Evolutionary conservation across 2,113 vertebrate species (phyloP), one percentile per base, ranked within the genome.

Genomic region (Phoenicopterus ruber): DNA sequence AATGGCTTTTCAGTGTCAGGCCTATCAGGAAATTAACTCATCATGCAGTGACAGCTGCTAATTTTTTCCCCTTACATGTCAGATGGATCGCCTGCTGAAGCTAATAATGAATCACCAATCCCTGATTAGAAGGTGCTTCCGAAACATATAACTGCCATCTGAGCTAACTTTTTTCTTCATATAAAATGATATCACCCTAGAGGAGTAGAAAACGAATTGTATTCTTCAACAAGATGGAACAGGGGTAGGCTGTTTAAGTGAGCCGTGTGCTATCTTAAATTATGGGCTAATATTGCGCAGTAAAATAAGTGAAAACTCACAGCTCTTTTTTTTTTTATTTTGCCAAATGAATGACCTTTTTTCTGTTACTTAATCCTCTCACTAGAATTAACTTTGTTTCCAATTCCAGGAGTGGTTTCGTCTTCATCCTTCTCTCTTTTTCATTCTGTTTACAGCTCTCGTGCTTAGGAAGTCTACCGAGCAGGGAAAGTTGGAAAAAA

Each of bases 21-120:
- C 98, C 99, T 99, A 98, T 99, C 99, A 99, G 99, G 99, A 99
- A 99, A 99, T 99, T 98, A 99, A 99, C 99, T 99, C 99, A 98
- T 99, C 99, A 99, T 81, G 97, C 98, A 90, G 98, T 99, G 99
- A 99, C 99, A 99, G 99, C 99, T 99, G 99, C 99, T 99, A 99
- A 99, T 99, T 99, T 99, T 98, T 98, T 97, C 98, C 98, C 98
- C 98, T 99, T 98, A 98, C 98, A 98, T 99, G 99, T 99, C 99
- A 99, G 98, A 98, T 97, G 98, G 98, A 98, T 98, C 98, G 98
- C 98, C 98, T 97, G 98, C 99, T 98, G 98, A 98, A 98, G 98
- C 98, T 99, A 98, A 99, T 99, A 98, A 99, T 99, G 98, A 99
- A 99, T 98, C 99, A 98, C 98, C 98, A 98, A 98, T 98, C 97